Evolutionary conservation across 2,113 vertebrate genomes (phyloP), one percentile per base, ranked within the genome.

Genomic region (Calyptomena viridis): DNA sequence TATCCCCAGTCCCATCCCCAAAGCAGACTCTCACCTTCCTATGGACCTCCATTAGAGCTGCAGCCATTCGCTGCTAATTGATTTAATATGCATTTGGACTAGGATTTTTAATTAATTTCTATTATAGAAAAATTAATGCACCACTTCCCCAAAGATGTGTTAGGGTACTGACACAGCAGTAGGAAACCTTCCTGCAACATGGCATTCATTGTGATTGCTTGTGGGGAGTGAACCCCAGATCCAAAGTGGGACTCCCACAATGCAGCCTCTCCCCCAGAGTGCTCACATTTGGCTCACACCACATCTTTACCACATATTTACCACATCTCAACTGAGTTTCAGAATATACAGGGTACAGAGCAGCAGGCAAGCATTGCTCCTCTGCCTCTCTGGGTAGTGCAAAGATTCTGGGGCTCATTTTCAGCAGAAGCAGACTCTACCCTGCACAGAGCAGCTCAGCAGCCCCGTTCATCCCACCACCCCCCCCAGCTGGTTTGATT

Each of bases 31-130:
- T 53, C 50, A 68, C 74, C 74, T 84, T 89, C 89, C 89, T 11
- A 4, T 19, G 44, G 74, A 76, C 67, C 76, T 67, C 66, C 1
- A 16, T 46, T 86, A 64, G 63, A 73, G 67, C 72, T 71, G 64
- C 63, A 68, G 60, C 40, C 19, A 0, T 71, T 88, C 3, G 0
- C 75, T 92, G 64, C 63, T 87, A 78, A 92, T 94, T 94, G 94
- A 94, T 79, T 90, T 75, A 83, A 63, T 59, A 64, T 2, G 28
- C 40, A 90, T 71, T 91, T 64, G 37, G 80, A 81, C 39, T 69
- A 88, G 58, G 91, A 86, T 88, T 94, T 97, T 95, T 87, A 97
- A 97, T 94, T 97, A 93, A 93, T 88, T 96, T 63, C 95, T 96
- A 95, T 95, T 94, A 86, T 35, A 93, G 72, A 93, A 96, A 81